Evolutionary conservation across 2,888 invertebrate genomes (phyloP), one percentile per base, ranked within the genome.

Genomic region (Drosophila nr. medialis): DNA sequence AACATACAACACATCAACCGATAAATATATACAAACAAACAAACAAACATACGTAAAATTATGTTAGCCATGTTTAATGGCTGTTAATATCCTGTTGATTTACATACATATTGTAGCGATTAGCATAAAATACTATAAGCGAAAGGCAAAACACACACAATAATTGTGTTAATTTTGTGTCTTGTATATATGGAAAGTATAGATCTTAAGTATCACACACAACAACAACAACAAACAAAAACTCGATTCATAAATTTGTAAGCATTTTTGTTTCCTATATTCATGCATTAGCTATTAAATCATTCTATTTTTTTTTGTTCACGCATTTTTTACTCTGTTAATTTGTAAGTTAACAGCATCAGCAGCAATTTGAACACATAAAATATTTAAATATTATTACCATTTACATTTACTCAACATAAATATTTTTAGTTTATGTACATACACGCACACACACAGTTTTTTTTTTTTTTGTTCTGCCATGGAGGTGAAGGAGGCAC

Each of bases 21-120:
- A 45, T 24, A 30, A n/a, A 32, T 11, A 55, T 55, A 55, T 29
- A 56, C 29, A 56, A 56, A 64, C 36, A 48, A 48, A 71, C 36
- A 54, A 27, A 54, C n/a, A 32, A 36, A 18, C 54, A 77, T 68
- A 62, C 69, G 58, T 74, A 62, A 58, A 62, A 58, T 74, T 68
- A 67, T 72, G 62, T 71, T 74, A 71, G 77, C 77, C 77, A 78
- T 80, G 75, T 68, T 75, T 55, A 70, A 50, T 79, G 77, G 80
- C 77, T 78, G 77, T 80, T 77, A 62, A 68, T 66, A 63, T 50
- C 59, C 54, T 77, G 73, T 77, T 77, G 62, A 65, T 59, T 78
- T 80, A 75, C 75, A 78, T 77, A 70, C 79, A 77, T 77, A 79
- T 63, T 75, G 64, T 77, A 79, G 72, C 72, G 48, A 63, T 40